Evolutionary conservation across 2,888 invertebrate species (phyloP).

Genomic region (Amphipyra berbera): DNA sequence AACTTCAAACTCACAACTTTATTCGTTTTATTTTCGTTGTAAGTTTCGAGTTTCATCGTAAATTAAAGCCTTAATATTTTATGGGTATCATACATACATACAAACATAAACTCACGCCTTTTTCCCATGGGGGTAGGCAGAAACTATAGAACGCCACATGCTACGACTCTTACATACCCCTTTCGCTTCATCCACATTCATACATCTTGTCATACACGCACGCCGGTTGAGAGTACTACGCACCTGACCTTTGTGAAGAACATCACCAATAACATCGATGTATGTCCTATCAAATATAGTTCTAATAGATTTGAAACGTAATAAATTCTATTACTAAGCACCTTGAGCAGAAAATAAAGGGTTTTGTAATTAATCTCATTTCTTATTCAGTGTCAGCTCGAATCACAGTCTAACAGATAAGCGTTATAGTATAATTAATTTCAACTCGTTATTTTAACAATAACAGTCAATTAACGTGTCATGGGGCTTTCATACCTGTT

Average conservation of each 20-base stretch:
- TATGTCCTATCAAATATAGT: slow-evolving; percentile 35
- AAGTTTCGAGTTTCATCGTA: slow-evolving; percentile 32
- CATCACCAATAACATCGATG: no score
- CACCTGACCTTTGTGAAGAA: no score
- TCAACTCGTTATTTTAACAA: slow-evolving; percentile 46
- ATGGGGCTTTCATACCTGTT: slow-evolving; percentile 29
- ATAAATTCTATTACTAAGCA: slow-evolving; percentile 27
- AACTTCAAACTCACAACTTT: slow-evolving; percentile 39
- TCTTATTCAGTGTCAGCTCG: slow-evolving; percentile 30
- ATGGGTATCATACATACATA: slow-evolving; percentile 28
- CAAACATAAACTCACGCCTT: no score
- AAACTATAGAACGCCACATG: no score
- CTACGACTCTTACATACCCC: no score
- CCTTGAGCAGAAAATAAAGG: slow-evolving; percentile 5
- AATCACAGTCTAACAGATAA: slow-evolving; percentile 32
- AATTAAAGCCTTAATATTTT: slow-evolving; percentile 48
- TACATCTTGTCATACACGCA: no score
- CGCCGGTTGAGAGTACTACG: no score
- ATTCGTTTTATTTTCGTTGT: slow-evolving; percentile 43
- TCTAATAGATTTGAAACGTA: slow-evolving; percentile 36
- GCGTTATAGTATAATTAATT: slow-evolving; percentile 28
- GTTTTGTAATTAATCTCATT: slow-evolving; percentile 32
- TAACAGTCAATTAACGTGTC: slow-evolving; percentile 46
- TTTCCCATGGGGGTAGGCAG: no score
- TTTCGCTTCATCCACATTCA: no score